A percentile compares a stretch with the other conserved stretches of the same genome.
Conservation (phyloP, 2,113 vertebrate species). For the Cranoglanis bouderius region DNA sequence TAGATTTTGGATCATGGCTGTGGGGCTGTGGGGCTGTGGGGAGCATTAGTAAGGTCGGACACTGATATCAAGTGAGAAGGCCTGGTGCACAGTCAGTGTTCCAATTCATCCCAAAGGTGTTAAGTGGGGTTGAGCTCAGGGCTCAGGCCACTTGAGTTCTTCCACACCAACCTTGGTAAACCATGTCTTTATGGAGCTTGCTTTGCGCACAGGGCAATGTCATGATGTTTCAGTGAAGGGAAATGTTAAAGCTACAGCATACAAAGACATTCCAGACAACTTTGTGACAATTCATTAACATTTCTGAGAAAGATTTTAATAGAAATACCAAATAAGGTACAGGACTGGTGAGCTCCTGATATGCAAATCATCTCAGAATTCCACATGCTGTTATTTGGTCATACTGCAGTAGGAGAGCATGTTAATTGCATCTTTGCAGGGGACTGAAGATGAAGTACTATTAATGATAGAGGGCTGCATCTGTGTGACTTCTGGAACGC, state of each 20-base stretch:
- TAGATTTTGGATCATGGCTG: neutral
- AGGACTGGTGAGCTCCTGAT: too few relatives aligned
- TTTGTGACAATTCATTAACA: too few relatives aligned
- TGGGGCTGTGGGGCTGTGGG: neutral
- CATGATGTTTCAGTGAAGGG: neutral
- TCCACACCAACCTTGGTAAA: neutral
- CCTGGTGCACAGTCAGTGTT: neutral
- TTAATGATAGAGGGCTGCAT: neutral
- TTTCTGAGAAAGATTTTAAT: too few relatives aligned
- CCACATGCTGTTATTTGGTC: neutral
- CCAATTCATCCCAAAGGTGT: neutral
- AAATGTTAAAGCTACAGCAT: neutral
- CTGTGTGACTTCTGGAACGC: neutral
- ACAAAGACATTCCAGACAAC: too few relatives aligned
- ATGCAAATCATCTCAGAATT: neutral
- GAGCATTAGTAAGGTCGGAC: neutral
- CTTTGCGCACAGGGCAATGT: too few relatives aligned
- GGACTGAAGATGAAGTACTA: neutral
- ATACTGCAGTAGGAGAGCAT: neutral
- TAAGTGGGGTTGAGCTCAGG: neutral
- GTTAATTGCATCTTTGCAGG: neutral
- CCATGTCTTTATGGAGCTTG: neutral
- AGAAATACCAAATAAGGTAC: too few relatives aligned
- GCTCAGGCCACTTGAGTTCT: neutral
- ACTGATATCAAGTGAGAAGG: neutral